Percentiles rank a stretch among this genome's conserved stretches.
These are phyloP conservation scores for Caenorhabditis angaria DNA, from an alignment of 2,888 invertebrate species.

Conservation along the genomic window DNA sequence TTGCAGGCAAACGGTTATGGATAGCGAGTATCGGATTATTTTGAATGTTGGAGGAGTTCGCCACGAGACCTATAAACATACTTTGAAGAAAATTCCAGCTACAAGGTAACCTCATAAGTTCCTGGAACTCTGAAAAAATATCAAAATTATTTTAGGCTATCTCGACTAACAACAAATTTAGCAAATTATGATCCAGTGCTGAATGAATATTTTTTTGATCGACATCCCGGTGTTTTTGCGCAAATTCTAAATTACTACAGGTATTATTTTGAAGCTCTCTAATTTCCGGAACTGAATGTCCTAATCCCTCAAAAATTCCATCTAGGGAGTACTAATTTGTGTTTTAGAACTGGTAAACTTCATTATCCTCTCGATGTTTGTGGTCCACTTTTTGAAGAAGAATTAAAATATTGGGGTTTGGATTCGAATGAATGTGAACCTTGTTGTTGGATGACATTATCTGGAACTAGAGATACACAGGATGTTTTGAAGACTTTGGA, in stretches of 20 bases:
- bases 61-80: constrained; percentile 80
- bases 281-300: background rate
- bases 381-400: constrained; percentile 97
- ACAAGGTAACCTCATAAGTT: constrained; percentile 76
- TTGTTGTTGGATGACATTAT: constrained; percentile 91
- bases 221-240: constrained; percentile 84
- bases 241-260: constrained; percentile 91
- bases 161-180: constrained; percentile 86
- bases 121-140: background rate
- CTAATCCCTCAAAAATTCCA: background rate
- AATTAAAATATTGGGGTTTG: constrained; percentile 90
- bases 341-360: constrained; percentile 81
- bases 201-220: constrained; percentile 99
- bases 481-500: constrained; percentile 74
- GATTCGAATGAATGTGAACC: constrained; percentile 93
- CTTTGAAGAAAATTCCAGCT: constrained; percentile 88
- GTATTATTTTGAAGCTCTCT: constrained; percentile 19
- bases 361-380: constrained; percentile 99
- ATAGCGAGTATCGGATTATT: constrained; percentile 81
- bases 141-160: constrained; percentile 38
- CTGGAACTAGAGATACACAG: constrained; percentile 79
- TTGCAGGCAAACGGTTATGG: constrained; percentile 64
- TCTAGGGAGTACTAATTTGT: too few species aligned
- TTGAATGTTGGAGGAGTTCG: constrained; percentile 96
- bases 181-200: constrained; percentile 99